phyloP scores from a whole-genome alignment of 2,113 vertebrate genomes.

The Eclectus roratus region DNA sequence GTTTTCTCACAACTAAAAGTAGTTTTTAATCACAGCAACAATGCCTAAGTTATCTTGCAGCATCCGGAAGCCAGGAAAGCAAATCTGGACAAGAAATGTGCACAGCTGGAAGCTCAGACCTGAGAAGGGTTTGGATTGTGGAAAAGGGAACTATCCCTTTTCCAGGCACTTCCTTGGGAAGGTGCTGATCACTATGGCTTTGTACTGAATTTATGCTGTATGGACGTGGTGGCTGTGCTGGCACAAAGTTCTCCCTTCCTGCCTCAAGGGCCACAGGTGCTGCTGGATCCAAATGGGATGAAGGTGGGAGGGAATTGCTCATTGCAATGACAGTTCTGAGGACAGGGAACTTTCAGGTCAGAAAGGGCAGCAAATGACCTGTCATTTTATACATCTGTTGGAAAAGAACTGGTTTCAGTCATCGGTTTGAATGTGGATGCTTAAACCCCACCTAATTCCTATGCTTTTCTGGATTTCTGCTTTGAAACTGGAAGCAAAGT shows the following conservation, averaged over 20 bases:
- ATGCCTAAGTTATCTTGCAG: not conserved
- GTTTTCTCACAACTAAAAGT: not conserved
- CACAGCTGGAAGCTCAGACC: not conserved
- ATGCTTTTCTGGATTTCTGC: not conserved
- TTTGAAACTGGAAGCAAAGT: not conserved
- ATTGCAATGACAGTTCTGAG: not conserved
- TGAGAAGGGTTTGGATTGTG: accelerated
- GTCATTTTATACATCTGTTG: not conserved
- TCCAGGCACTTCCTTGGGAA: not conserved
- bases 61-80: not conserved
- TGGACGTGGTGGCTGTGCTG: not conserved
- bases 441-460: not conserved
- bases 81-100: not conserved
- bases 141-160: not conserved
- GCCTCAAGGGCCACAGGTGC: not conserved
- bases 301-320: not conserved
- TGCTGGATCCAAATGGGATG: not conserved
- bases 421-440: not conserved
- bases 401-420: not conserved
- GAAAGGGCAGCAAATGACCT: not conserved
- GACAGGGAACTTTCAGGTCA: not conserved
- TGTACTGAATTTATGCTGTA: accelerated
- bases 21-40: not conserved
- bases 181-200: accelerated
- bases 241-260: not conserved